These are phyloP conservation scores for Drosophila grimshawi DNA, from an alignment of 1,140 invertebrate genomes.

Conservation along the genomic window DNA sequence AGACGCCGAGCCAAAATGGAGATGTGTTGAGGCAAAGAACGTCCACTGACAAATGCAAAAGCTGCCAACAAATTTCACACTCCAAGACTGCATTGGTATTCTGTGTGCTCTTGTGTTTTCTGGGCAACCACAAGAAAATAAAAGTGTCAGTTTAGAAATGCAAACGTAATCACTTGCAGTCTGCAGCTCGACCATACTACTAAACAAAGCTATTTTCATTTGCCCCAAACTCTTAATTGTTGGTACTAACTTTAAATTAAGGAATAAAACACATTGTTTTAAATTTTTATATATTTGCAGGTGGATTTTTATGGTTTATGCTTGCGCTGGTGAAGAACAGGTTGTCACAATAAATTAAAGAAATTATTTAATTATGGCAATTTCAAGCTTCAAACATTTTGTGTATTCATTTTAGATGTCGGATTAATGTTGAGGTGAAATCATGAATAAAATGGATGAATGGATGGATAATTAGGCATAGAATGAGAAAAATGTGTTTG, in stretches of 20 bases:
- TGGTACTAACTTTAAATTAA: background rate
- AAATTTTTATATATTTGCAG: background rate
- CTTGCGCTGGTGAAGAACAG: no score
- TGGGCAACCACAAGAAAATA: constrained; percentile 66
- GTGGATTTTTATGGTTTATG: background rate
- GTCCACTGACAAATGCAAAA: constrained; percentile 20
- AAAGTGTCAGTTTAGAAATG: constrained; percentile 68
- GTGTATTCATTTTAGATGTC: no score
- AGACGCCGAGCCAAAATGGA: constrained; percentile 11
- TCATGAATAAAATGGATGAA: no score
- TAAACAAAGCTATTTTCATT: constrained; percentile 49
- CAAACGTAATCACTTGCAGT: constrained; percentile 73
- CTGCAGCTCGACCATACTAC: constrained; percentile 35
- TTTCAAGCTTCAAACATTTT: no score
- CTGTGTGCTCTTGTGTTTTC: constrained; percentile 14
- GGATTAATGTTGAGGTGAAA: no score
- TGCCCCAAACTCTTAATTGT: constrained; percentile 24
- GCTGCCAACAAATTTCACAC: constrained; percentile 59
- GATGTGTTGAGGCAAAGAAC: background rate
- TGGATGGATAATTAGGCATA: no score
- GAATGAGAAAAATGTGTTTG: no score
- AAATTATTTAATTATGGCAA: no score
- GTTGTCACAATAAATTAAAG: no score
- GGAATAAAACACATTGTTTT: background rate
- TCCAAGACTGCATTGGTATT: constrained; percentile 16